phyloP scores from a whole-genome alignment of 2,888 invertebrate species.

The Dicyrtomina minuta region DNA sequence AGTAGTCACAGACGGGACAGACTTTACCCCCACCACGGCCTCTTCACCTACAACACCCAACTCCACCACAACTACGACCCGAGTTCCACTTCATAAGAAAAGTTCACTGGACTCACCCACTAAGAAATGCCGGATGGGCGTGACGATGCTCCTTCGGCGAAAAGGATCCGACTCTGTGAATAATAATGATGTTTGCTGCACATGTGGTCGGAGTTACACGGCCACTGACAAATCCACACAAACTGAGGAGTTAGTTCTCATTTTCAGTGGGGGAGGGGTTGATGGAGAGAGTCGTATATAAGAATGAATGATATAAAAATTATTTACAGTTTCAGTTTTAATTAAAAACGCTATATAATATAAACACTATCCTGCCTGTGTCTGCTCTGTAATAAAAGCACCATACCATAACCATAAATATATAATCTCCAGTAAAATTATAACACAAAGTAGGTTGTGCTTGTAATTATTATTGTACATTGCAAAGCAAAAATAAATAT shows the following conservation, averaged over 20 bases:
- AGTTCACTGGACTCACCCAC: constrained; percentile 28
- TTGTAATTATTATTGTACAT: no score
- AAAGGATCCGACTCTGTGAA: constrained; percentile 27
- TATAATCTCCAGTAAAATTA: no score
- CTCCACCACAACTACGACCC: neutral
- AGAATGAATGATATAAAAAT: no score
- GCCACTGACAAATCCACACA: constrained; percentile 21
- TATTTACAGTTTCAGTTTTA: neutral
- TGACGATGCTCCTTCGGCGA: constrained; percentile 17
- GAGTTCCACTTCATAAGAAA: neutral
- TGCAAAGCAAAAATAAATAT: no score
- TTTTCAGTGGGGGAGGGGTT: constrained; percentile 12
- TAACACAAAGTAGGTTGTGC: no score
- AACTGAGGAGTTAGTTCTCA: constrained; percentile 27
- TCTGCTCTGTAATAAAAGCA: no score
- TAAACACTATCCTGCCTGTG: no score
- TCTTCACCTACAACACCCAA: no score
- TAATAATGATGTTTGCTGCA: constrained; percentile 26
- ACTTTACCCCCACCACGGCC: no score
- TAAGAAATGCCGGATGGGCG: constrained; percentile 31
- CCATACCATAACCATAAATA: no score
- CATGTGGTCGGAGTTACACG: constrained; percentile 17
- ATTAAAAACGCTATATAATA: neutral
- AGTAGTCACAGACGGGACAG: no score
- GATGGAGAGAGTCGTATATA: constrained; percentile 29